phyloP scores from a whole-genome alignment of 2,888 invertebrate genomes.

The Cheilosia pagana region DNA sequence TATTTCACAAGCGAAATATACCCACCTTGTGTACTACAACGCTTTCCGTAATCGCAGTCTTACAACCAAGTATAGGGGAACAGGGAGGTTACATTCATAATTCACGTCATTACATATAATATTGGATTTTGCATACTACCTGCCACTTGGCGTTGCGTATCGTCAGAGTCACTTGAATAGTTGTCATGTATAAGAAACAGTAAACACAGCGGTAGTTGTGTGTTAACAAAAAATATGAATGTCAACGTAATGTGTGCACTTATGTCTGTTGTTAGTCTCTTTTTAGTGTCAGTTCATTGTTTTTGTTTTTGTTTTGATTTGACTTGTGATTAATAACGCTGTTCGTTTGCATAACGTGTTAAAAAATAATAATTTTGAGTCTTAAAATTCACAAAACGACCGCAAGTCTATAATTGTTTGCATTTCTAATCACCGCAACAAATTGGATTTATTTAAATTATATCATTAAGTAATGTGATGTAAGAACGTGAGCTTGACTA shows the following conservation, averaged over 20 bases:
- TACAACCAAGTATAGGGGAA: not conserved
- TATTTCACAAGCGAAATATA: slow-evolving; percentile 13
- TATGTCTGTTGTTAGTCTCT: not conserved
- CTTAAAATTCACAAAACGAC: not conserved
- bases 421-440: not conserved
- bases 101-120: slow-evolving; percentile 25
- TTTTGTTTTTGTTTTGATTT: not conserved
- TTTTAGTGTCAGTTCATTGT: not conserved
- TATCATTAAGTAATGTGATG: not conserved
- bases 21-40: not conserved
- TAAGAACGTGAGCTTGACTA: too few species aligned
- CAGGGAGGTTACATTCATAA: slow-evolving; percentile 41
- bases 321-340: not conserved
- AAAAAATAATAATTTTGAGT: not conserved
- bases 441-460: not conserved
- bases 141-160: not conserved
- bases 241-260: not conserved
- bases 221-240: not conserved
- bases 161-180: not conserved
- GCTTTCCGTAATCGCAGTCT: not conserved
- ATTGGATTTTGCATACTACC: not conserved
- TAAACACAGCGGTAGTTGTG: not conserved
- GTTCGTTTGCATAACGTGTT: not conserved
- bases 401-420: not conserved
- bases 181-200: not conserved